Conservation (phyloP, 2,113 vertebrate genomes). For the Chamaea fasciata region DNA sequence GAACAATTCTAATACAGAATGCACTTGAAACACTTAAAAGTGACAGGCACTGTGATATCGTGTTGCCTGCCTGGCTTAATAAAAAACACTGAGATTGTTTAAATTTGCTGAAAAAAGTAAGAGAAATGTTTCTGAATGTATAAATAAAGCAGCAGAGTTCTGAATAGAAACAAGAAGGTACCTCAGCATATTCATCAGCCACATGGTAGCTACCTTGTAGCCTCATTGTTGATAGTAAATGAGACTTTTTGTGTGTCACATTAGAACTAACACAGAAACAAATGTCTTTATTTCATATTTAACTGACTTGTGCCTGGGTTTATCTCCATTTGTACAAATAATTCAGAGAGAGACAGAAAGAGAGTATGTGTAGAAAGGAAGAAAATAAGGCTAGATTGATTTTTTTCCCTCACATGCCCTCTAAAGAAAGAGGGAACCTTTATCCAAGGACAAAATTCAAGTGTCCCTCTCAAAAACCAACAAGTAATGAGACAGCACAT, state of each 20-base stretch:
- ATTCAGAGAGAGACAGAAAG: constrained; percentile 40
- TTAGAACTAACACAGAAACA: constrained; percentile 59
- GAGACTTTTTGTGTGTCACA: constrained; percentile 71
- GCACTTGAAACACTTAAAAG: constrained; percentile 39
- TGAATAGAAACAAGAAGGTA: constrained; percentile 73
- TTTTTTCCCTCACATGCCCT: constrained; percentile 13
- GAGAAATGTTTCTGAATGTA: constrained; percentile 71
- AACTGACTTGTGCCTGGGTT: constrained; percentile 65
- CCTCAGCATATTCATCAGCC: constrained; percentile 75
- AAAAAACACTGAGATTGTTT: constrained; percentile 63
- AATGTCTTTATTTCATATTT: constrained; percentile 65
- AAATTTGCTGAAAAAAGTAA: constrained; percentile 65
- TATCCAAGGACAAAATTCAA: constrained; percentile 54
- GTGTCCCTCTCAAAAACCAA: constrained; percentile 20
- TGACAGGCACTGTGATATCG: constrained; percentile 16
- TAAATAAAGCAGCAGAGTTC: constrained; percentile 76
- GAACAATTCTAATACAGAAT: constrained; percentile 65
- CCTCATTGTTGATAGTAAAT: constrained; percentile 70
- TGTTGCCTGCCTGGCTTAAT: constrained; percentile 48
- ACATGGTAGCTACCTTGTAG: constrained; percentile 77
- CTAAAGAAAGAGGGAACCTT: constrained; percentile 16
- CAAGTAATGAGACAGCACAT: constrained; percentile 11
- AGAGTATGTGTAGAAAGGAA: constrained; percentile 39
- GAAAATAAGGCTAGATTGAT: constrained; percentile 50
- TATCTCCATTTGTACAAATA: constrained; percentile 63